Percentiles rank a stretch among this genome's conserved stretches.
phyloP scores from a whole-genome alignment of 2,888 invertebrate species.

The Pyrgus malvae region DNA sequence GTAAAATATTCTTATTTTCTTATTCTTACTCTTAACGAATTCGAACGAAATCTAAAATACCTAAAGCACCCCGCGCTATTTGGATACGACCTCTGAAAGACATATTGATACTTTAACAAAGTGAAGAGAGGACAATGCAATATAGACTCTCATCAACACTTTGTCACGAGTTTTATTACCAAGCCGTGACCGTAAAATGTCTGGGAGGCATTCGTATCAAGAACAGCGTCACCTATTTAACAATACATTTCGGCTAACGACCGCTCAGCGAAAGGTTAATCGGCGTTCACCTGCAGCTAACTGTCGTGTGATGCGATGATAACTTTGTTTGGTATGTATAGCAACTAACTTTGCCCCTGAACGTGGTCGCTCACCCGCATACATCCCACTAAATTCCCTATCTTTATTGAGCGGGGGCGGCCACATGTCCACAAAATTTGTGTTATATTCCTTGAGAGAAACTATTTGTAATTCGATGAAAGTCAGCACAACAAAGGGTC shows the following conservation, averaged over 20 bases:
- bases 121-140: slow-evolving; percentile 48
- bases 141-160: slow-evolving; percentile 48
- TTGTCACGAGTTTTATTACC: slow-evolving; percentile 60
- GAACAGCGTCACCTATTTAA: slow-evolving; percentile 59
- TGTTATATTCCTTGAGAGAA: slow-evolving; percentile 52
- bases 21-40: neutral
- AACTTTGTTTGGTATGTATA: slow-evolving; percentile 57
- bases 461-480: slow-evolving; percentile 47
- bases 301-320: slow-evolving; percentile 50
- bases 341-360: slow-evolving; percentile 58
- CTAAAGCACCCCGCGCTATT: slow-evolving; percentile 21
- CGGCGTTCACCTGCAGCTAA: slow-evolving; percentile 68
- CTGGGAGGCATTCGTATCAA: slow-evolving; percentile 55
- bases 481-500: slow-evolving; percentile 13
- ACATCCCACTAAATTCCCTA: slow-evolving; percentile 55
- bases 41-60: neutral
- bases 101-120: slow-evolving; percentile 43
- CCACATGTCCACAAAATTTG: slow-evolving; percentile 59
- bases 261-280: slow-evolving; percentile 69
- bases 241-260: slow-evolving; percentile 55
- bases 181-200: slow-evolving; percentile 57
- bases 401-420: slow-evolving; percentile 71
- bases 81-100: slow-evolving; percentile 31
- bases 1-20: neutral
- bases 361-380: slow-evolving; percentile 72